Base-by-base conservation (phyloP, 2,888 invertebrate species). In the Papilio protenor region DNA sequence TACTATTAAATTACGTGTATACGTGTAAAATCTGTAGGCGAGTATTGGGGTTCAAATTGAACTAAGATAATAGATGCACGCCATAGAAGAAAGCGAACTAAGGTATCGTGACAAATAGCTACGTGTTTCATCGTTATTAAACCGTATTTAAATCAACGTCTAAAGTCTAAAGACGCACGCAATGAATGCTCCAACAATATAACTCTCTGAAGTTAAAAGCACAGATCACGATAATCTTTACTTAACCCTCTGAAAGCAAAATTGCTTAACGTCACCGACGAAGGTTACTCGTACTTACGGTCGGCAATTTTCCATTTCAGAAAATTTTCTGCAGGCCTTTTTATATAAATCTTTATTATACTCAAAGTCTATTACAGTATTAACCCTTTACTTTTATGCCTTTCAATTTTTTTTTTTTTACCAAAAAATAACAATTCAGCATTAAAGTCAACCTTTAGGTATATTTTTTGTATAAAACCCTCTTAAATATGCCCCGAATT, bases 181-280 rank as follows among this genome's bases (percentile, higher is more conserved):
- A 47, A 55, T 12, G 2, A 16, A 57, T 27, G 59, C 49, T 33
- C 59, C 14, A 33, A 61, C 71, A 49, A 61, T 59, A 27, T 27
- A 52, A 72, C n/a, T 49, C 59, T 18, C 61, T 21, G 49, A 72
- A 33, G 71, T 45, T 49, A 59, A 21, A 55, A 49, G 27, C 23
- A 23, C 33, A 52, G 55, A 77, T 73, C 84, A 83, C 84, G 91
- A 90, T 91, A 90, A 91, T 91, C 90, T 89, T 85, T 85, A 86
- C 85, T 88, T 85, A 87, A 87, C 86, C 83, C 82, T 82, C 83
- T 86, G 85, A 87, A 89, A 87, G 88, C 83, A 85, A 88, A 87
- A 88, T 88, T 84, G 88, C 89, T 89, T 87, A 88, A 86, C 84
- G 84, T 82, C 84, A 84, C 83, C 85, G 73, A 27, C 73, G 47